Evolutionary conservation across 1,140 invertebrate species (phyloP), one percentile per base, ranked within the genome.

Genomic region (Goniozus legneri): DNA sequence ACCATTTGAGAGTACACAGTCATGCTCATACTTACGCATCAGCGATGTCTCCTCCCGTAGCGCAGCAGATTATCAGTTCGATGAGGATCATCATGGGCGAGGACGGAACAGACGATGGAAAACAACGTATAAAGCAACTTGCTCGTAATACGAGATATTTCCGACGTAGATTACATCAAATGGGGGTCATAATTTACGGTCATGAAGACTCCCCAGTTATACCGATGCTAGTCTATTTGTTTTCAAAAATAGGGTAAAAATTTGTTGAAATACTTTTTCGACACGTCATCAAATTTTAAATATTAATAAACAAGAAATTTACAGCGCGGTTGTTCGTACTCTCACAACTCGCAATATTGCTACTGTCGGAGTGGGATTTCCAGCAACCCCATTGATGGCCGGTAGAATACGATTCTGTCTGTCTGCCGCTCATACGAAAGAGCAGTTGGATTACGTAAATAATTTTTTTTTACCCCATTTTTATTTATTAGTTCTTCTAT

Each of bases 151-250:
- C 89, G 0, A 79, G 84, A 37, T 97, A 97, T 71, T 95, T 97
- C 65, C 82, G 95, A 36, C 79, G 83, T 55, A 83, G 87, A 55
- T 76, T 98, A 22, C 85, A 90, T 44, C 88, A 94, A 68, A 88
- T 94, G 65, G 95, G 96, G 43, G 91, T 97, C 58, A 94, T 98
- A 62, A 85, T 91, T 43, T 96, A 94, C 75, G 97, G 97, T n/a
- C 92, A 97, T 76, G 85, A 90, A 62, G 91, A 97, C 71, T 97
- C 94, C 8, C 97, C 97, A 0, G 94, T 99, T 47, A 91, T 99
- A 53, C 97, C 97, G 15, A 83, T 98, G 76, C 75, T 98, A 62
- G 84, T 97, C 31, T 98, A 95, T 76, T 80, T 94, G 62, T 95
- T 94, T 69, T 91, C 93, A 2, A 93, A 98, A 80, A 93, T 96